Base-by-base conservation (phyloP, 2,113 vertebrate species). In the Mungos mungo region DNA sequence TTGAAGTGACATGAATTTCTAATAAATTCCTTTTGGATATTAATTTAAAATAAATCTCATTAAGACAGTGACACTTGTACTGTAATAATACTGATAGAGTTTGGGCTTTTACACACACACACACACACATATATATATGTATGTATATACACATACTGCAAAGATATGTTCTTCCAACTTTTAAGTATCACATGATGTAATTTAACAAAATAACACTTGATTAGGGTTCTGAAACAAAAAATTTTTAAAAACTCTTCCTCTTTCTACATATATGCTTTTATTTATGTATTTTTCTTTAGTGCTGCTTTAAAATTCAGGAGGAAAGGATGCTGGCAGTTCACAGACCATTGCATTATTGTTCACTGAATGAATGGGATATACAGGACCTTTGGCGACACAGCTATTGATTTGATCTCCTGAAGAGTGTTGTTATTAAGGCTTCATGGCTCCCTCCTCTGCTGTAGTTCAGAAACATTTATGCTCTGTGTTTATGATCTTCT, bases 401-500 rank as follows among this genome's bases (percentile, higher is more conserved):
- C 77, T 95, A 96, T 93, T 88, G 81, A 97, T 97, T 66, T 86
- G 66, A 47, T 95, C 87, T 93, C 52, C 41, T 83, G 14, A 93
- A 86, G 80, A 88, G 76, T 82, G 38, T 69, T 85, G 47, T 96
- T 96, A 95, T 97, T 95, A 96, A 96, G 90, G 66, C 72, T 90
- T 90, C 77, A 29, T 35, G 21, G 38, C 57, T 66, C 57, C 84
- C 35, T 57, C 50, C 31, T 97, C 79, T 92, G 35, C 16, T 90
- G 60, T 18, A 88, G 38, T 84, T 96, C 87, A 93, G 81, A 96
- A 95, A 83, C 80, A 93, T 88, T 96, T 96, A 91, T 94, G 35
- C n/a, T 97, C 38, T 92, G 38, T 96, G 65, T 93, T 97, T 98
- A 93, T 96, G 77, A 74, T 92, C 82, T 72, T 97, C 90, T 95